phyloP scores from a whole-genome alignment of 1,140 invertebrate species.

The Cardiocondyla obscurior region DNA sequence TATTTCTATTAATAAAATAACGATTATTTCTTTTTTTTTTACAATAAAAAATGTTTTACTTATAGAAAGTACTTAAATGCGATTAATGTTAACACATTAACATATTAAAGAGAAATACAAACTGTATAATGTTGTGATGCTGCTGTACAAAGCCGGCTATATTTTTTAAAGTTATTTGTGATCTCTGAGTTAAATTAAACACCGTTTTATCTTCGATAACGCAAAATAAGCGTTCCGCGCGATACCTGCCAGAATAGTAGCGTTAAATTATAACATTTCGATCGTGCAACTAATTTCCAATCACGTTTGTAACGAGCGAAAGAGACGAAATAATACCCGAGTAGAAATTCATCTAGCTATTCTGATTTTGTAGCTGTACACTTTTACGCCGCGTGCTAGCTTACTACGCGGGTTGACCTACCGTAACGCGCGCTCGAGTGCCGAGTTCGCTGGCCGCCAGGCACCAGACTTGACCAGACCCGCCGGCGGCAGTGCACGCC shows the following conservation, averaged over 20 bases:
- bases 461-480: no score
- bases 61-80: not conserved
- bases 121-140: slow-evolving; percentile 34
- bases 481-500: no score
- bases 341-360: no score
- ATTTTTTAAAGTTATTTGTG: not conserved
- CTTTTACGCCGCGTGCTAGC: no score
- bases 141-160: not conserved
- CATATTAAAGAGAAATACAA: slow-evolving; percentile 8
- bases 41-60: no score
- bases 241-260: not conserved
- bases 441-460: no score
- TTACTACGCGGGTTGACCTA: no score
- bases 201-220: not conserved
- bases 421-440: no score
- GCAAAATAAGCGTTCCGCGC: slow-evolving; percentile 22
- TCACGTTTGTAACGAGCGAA: not conserved
- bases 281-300: not conserved
- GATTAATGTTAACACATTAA: not conserved
- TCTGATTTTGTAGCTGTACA: no score
- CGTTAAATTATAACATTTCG: not conserved
- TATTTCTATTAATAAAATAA: no score
- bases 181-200: not conserved
- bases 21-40: no score
- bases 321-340: not conserved